phyloP scores from a whole-genome alignment of 2,888 invertebrate species.

The Serripes groenlandicus region DNA sequence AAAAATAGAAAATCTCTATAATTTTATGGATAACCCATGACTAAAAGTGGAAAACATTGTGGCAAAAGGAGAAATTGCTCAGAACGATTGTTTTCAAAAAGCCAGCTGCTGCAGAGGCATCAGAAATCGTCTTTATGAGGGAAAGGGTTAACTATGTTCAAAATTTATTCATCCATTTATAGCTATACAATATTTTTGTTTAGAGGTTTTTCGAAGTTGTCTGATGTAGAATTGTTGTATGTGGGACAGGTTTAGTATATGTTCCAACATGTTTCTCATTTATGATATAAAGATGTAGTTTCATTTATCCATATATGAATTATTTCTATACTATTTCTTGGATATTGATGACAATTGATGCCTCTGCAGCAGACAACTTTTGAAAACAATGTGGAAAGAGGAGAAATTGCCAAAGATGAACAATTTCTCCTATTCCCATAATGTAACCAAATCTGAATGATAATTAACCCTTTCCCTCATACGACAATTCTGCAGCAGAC shows the following conservation, averaged over 20 bases:
- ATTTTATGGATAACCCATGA: background rate
- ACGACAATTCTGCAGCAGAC: background rate
- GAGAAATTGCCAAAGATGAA: background rate
- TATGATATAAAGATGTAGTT: background rate
- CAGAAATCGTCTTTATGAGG: background rate
- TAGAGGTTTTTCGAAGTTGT: background rate
- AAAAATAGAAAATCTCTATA: background rate
- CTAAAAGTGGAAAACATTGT: background rate
- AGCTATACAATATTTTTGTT: background rate
- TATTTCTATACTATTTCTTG: background rate
- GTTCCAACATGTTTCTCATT: background rate
- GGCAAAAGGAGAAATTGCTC: background rate
- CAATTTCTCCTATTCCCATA: conserved; percentile 1
- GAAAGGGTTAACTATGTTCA: background rate
- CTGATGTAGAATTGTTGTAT: no score
- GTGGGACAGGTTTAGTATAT: background rate
- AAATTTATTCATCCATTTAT: background rate
- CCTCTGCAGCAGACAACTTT: background rate
- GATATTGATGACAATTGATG: background rate
- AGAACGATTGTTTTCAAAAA: background rate
- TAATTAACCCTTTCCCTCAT: background rate
- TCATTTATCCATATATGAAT: background rate
- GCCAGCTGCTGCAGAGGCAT: background rate
- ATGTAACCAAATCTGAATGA: background rate
- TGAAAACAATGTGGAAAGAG: background rate